Base-by-base conservation (phyloP, 2,113 vertebrate genomes). In the Catharus bicknelli region DNA sequence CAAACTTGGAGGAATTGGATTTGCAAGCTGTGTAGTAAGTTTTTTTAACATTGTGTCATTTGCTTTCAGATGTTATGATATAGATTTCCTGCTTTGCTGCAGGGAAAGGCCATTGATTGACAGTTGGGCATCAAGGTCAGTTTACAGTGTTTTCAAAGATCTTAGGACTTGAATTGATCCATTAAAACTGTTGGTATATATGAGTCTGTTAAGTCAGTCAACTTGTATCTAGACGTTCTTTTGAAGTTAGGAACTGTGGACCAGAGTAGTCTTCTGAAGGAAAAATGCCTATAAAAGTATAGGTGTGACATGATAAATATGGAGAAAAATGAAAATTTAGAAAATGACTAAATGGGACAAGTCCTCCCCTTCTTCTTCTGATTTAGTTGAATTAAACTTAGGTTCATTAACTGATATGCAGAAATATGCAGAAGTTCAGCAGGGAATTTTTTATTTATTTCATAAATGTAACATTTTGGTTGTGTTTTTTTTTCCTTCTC, bases 21-120 rank as follows among this genome's bases (percentile, higher is more conserved):
- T 99, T 81, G 98, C 99, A 91, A 99, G 99, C 97, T 99, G 99
- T 3, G 91, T 99, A 95, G 99, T 99, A 97, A 98, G 99, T 98
- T 89, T 86, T 38, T 80, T 40, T 53, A 70, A n/a, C 13, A 12
- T 19, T 5, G 3, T 78, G 11, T 76, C 1, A 0, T 57, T 66
- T 86, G 5, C 53, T 82, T 86, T 72, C 42, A 77, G 42, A 16
- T 50, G 42, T 21, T 57, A 5, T 21, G 20, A 57, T 81, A 40
- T 50, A 38, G 27, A 25, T 10, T 58, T 85, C 30, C 34, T 83
- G 9, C 54, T 86, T 64, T 61, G 32, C 63, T 86, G 6, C 62
- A 55, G 61, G n/a, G 27, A 61, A 63, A 61, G 45, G 22, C 17
- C 18, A 5, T 21, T 63, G 50, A 25, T 67, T 73, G 74, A 21